Percentiles rank a stretch among this genome's conserved stretches.
These are phyloP conservation scores for Struthio camelus DNA, from an alignment of 2,113 vertebrate species.

Conservation along the genomic window DNA sequence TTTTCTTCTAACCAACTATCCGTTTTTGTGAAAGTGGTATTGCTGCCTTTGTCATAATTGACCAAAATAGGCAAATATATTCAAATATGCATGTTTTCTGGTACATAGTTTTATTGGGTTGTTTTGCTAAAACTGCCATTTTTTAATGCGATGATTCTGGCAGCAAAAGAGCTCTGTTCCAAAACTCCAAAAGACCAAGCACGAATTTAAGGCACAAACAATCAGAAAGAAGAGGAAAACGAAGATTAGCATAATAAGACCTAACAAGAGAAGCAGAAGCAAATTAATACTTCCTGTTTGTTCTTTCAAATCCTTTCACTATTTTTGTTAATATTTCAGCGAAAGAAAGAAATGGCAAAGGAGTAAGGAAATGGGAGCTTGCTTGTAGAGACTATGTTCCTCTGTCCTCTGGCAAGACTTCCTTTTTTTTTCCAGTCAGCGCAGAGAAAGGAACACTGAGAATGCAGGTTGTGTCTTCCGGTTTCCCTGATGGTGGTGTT, in stretches of 20 bases:
- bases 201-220: not conserved
- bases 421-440: accelerated
- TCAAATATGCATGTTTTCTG: not conserved
- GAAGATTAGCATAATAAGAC: not conserved
- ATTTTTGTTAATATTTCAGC: not conserved
- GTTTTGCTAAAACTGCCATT: not conserved
- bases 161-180: not conserved
- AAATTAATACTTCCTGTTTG: not conserved
- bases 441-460: not conserved
- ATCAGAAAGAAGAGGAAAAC: not conserved
- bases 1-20: not conserved
- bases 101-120: not conserved
- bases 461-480: not conserved
- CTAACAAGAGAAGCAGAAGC: not conserved
- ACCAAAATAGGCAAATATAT: not conserved
- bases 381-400: accelerated
- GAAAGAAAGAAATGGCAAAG: not conserved
- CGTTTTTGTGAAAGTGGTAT: not conserved
- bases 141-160: not conserved
- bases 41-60: not conserved
- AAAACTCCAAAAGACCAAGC: not conserved
- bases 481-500: not conserved
- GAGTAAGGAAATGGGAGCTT: not conserved
- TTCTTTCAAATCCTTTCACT: not conserved
- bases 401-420: not conserved